Evolutionary conservation across 2,888 invertebrate genomes (phyloP), one percentile per base, ranked within the genome.

Genomic region (Drepanosiphum platanoidis): DNA sequence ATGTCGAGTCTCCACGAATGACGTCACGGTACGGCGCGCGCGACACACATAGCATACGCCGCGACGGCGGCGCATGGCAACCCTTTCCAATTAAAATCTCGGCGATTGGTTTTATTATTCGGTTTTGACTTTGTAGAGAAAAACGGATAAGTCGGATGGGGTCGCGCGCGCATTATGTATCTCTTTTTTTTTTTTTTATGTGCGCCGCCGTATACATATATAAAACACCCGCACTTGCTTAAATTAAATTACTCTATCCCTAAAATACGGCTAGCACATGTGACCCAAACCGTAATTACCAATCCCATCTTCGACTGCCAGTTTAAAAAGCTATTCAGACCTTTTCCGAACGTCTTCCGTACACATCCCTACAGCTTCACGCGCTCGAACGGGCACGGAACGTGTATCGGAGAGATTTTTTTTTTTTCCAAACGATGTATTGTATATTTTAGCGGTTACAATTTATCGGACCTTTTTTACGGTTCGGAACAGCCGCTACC

Each of bases 11-110:
- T 71, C 32, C 81, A 15, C 71, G 68, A 30, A 77, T 84, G 84
- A 84, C 84, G 84, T 84, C 84, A 84, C 71, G 77, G 46, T 3
- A 3, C 58, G 81, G 4, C n/a, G 22, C 13, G 9, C 64, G 39
- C 27, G 36, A 22, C 15, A 46, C 42, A 39, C n/a, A 46, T 42
- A 11, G 61, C 61, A 27, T 27, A 13, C 15, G 77, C 27, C 2
- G 39, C 61, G 39, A 36, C 27, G 78, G 30, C 42, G 22, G 18
- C 70, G 77, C 36, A 27, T 52, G 77, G 22, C 84, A 84, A 84
- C 84, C 84, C 84, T 84, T 84, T 77, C 68, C 84, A 84, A 84
- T 84, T 84, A 84, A 84, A 84, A 84, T 84, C 84, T 77, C 68
- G 36, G 84, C 39, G 77, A 84, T 84, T 84, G 84, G 84, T 84